Evolutionary conservation across 1,140 invertebrate species (phyloP).

Genomic region (Yoshiicerus persimilis): DNA sequence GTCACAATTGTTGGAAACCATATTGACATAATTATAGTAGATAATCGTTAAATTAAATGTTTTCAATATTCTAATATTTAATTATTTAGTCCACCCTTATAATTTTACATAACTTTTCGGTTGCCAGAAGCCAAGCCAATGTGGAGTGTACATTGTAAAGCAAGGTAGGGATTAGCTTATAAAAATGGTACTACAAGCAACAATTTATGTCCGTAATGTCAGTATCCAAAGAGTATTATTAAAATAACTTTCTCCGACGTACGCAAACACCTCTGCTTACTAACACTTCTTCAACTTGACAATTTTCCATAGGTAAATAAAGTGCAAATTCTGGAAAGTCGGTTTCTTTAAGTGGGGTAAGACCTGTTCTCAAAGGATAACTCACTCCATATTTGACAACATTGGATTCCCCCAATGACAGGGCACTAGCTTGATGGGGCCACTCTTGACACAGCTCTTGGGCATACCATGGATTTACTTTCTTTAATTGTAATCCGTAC

Average conservation of each 20-base stretch:
- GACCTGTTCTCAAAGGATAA: slow-evolving; percentile 43
- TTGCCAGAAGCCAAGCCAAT: too few relatives aligned
- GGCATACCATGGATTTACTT: slow-evolving; percentile 43
- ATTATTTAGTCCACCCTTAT: too few relatives aligned
- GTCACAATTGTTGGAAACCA: too few relatives aligned
- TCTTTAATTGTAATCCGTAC: slow-evolving; percentile 39
- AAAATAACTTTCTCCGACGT: too few relatives aligned
- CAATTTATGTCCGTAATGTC: too few relatives aligned
- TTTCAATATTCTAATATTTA: too few relatives aligned
- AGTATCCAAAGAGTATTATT: background rate
- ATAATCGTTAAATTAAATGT: too few relatives aligned
- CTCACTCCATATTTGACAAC: slow-evolving; percentile 44
- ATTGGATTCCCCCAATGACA: slow-evolving; percentile 45
- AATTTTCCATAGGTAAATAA: slow-evolving; percentile 16
- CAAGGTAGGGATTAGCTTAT: too few relatives aligned
- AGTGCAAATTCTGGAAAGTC: slow-evolving; percentile 30
- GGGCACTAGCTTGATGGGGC: slow-evolving; percentile 42
- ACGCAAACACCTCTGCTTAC: slow-evolving; percentile 41
- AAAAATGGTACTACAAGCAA: too few relatives aligned
- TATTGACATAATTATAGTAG: too few relatives aligned
- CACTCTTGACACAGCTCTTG: slow-evolving; percentile 44
- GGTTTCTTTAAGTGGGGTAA: slow-evolving; percentile 1
- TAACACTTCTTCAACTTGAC: slow-evolving; percentile 40
- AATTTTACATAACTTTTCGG: too few relatives aligned
- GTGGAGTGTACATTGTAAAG: too few relatives aligned